Evolutionary conservation across 1,140 invertebrate species (phyloP).

Genomic region (Bombyx mori): DNA sequence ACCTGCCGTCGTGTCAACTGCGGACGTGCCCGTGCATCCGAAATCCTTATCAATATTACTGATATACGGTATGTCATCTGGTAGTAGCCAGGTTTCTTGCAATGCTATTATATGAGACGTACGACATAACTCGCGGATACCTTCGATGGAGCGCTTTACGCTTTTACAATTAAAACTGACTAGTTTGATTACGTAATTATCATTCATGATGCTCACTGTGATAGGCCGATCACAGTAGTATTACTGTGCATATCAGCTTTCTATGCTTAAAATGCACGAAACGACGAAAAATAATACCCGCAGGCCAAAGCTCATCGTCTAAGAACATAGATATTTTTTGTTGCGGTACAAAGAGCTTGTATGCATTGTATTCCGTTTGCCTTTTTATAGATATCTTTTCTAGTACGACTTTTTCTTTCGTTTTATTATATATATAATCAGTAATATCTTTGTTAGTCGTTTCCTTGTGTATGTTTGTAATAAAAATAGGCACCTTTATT

Average conservation of each 20-base stretch:
- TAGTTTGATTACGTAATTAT: slow-evolving; percentile 7
- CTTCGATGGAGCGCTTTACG: slow-evolving; percentile 8
- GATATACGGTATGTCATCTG: slow-evolving; percentile 1
- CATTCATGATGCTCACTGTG: background rate
- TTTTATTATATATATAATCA: slow-evolving; percentile 7
- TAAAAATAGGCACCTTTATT: background rate
- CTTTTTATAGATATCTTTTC: slow-evolving; percentile 11
- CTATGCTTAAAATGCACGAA: too few species aligned
- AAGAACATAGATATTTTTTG: slow-evolving; percentile 13
- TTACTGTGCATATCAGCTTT: slow-evolving; percentile 1
- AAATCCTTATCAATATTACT: background rate
- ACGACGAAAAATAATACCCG: too few species aligned
- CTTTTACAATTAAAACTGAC: slow-evolving; percentile 12
- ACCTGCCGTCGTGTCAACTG: background rate
- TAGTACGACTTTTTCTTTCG: slow-evolving; percentile 5
- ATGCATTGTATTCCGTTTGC: slow-evolving; percentile 13
- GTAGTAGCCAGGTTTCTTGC: slow-evolving; percentile 7
- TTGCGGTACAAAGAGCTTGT: slow-evolving; percentile 1
- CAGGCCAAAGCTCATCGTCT: slow-evolving; percentile 16
- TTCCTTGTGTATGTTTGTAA: background rate
- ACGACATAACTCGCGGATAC: slow-evolving; percentile 4
- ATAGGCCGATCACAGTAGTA: background rate
- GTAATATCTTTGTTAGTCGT: background rate
- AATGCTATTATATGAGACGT: slow-evolving; percentile 4
- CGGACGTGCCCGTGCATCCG: background rate